These are phyloP conservation scores for Drosophila watanabei DNA, from an alignment of 1,140 invertebrate genomes.

Conservation along the genomic window DNA sequence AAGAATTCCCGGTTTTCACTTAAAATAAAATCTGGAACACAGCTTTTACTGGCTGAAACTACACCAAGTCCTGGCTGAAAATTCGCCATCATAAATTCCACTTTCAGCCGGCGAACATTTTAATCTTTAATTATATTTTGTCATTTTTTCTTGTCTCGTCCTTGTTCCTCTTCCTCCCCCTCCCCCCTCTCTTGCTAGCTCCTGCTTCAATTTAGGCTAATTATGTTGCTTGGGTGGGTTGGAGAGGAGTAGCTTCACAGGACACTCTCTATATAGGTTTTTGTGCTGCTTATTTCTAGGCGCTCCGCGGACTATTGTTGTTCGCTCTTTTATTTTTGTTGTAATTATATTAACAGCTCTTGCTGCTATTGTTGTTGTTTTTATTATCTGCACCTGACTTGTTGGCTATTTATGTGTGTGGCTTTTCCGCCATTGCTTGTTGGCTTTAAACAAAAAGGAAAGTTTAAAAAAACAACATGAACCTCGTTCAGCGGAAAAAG, in stretches of 20 bases:
- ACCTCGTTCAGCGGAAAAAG: slow-evolving; percentile 4
- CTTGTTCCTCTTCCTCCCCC: neutral
- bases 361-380: slow-evolving; percentile 41
- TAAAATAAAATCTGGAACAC: neutral
- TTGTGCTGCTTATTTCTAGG: slow-evolving; percentile 62
- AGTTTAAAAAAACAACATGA: slow-evolving; percentile 7
- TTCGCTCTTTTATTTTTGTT: slow-evolving; percentile 28
- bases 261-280: slow-evolving; percentile 21
- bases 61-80: slow-evolving; percentile 3
- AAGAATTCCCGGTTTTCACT: neutral
- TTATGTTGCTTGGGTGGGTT: slow-evolving; percentile 53
- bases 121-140: slow-evolving; percentile 71
- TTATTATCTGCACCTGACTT: slow-evolving; percentile 74
- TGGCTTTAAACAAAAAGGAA: slow-evolving; percentile 43
- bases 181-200: neutral
- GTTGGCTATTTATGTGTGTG: slow-evolving; percentile 53
- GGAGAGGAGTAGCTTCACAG: slow-evolving; percentile 9
- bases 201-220: slow-evolving; percentile 72
- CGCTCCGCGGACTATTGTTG: slow-evolving; percentile 45
- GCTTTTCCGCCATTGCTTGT: slow-evolving; percentile 61
- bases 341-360: slow-evolving; percentile 55
- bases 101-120: slow-evolving; percentile 47
- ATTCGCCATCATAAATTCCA: slow-evolving; percentile 36
- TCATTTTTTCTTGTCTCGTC: slow-evolving; percentile 36
- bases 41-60: neutral